Conservation (phyloP, 2,113 vertebrate species). For the Vanacampus margaritifer region DNA sequence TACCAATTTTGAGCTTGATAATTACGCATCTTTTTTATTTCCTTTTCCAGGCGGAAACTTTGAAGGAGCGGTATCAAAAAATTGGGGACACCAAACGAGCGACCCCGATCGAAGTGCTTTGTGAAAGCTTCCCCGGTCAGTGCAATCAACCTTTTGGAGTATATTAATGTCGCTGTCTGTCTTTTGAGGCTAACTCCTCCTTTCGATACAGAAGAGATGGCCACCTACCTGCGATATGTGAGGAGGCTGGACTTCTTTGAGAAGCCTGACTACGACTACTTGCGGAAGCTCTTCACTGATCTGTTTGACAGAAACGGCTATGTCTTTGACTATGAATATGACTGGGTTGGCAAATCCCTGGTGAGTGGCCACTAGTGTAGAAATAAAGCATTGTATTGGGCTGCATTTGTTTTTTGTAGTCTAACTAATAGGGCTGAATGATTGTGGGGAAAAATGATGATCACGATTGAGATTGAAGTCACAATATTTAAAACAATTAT, state of each 20-base stretch:
- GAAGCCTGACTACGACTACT: slow-evolving; percentile 94
- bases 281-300: slow-evolving; percentile 93
- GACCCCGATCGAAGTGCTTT: slow-evolving; percentile 92
- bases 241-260: slow-evolving; percentile 95
- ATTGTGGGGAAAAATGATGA: too few relatives aligned
- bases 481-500: too few relatives aligned
- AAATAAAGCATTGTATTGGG: neutral
- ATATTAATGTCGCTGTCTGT: neutral
- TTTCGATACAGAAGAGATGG: slow-evolving; percentile 87
- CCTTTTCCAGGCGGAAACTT: slow-evolving; percentile 82
- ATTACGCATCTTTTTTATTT: neutral
- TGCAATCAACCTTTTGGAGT: neutral
- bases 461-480: too few relatives aligned
- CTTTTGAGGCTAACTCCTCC: slow-evolving; percentile 3
- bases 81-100: slow-evolving; percentile 95
- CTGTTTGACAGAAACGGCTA: slow-evolving; percentile 90
- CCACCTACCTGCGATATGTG: slow-evolving; percentile 94
- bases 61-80: slow-evolving; percentile 97
- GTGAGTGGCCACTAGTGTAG: slow-evolving; percentile 70
- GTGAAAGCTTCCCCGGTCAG: slow-evolving; percentile 94
- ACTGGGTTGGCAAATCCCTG: slow-evolving; percentile 96
- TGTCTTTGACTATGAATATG: slow-evolving; percentile 95
- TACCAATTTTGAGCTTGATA: neutral
- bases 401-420: neutral
- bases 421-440: too few relatives aligned